These are phyloP conservation scores for Clupea harengus DNA, from an alignment of 2,113 vertebrate genomes.

Conservation along the genomic window DNA sequence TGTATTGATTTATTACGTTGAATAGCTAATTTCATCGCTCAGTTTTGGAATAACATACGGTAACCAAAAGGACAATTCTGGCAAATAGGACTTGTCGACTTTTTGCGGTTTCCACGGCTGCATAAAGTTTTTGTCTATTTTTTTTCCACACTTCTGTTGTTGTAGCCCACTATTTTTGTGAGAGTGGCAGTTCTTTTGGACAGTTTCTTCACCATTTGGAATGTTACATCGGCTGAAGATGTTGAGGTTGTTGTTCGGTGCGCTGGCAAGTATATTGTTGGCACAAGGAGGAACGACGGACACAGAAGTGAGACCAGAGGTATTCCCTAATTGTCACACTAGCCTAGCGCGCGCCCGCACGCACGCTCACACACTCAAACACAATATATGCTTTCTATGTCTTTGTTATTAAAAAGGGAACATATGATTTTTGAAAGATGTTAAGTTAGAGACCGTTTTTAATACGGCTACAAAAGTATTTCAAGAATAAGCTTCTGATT, in stretches of 20 bases:
- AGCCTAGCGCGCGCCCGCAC: background rate
- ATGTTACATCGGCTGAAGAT: constrained; percentile 57
- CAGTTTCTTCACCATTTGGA: constrained; percentile 40
- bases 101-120: background rate
- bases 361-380: background rate
- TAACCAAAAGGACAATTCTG: background rate
- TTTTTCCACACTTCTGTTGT: background rate
- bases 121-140: background rate
- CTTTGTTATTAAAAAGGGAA: too few species aligned
- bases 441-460: background rate
- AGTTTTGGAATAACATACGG: background rate
- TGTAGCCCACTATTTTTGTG: background rate
- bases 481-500: background rate
- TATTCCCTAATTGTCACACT: constrained; percentile 30
- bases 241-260: constrained; percentile 53
- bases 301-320: constrained; percentile 68
- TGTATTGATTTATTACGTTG: background rate
- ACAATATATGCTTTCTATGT: background rate
- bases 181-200: background rate
- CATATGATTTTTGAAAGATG: background rate
- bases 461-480: background rate
- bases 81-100: background rate
- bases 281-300: constrained; percentile 58
- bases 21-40: background rate
- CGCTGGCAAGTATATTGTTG: constrained; percentile 57